These are phyloP conservation scores for Nemotelus nigrinus DNA, from an alignment of 2,888 invertebrate species.

Conservation along the genomic window DNA sequence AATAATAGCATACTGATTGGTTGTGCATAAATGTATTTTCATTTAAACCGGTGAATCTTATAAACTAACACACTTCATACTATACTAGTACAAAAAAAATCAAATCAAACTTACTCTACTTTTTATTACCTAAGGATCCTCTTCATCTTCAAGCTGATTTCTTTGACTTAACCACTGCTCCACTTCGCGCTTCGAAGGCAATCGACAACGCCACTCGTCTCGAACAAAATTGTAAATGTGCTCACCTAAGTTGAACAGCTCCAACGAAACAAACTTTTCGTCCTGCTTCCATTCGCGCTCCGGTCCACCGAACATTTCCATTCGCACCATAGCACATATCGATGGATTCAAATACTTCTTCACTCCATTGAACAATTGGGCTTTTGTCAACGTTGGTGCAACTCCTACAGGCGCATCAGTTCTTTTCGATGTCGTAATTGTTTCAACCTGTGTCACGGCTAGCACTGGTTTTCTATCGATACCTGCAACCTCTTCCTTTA, in stretches of 20 bases:
- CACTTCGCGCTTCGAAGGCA: constrained; percentile 59
- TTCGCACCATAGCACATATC: constrained; percentile 62
- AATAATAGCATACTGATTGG: no score
- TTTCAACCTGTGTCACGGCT: constrained; percentile 42
- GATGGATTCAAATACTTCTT: constrained; percentile 61
- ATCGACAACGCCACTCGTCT: constrained; percentile 63
- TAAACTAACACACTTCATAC: neutral
- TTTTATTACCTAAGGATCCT: constrained; percentile 53
- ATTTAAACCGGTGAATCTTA: no score
- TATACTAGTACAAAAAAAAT: neutral
- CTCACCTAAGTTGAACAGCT: constrained; percentile 60
- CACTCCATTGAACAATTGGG: constrained; percentile 62
- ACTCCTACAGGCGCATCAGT: neutral
- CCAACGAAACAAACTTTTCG: constrained; percentile 59
- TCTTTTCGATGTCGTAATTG: constrained; percentile 51
- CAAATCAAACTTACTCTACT: neutral
- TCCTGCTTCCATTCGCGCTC: constrained; percentile 62
- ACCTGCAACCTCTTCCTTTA: neutral
- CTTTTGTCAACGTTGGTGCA: constrained; percentile 54
- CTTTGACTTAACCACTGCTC: constrained; percentile 57
- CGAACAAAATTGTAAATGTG: constrained; percentile 58
- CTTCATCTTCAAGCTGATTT: constrained; percentile 52
- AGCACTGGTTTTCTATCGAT: neutral
- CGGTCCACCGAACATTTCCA: constrained; percentile 63
- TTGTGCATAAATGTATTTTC: no score